Evolutionary conservation across 2,888 invertebrate species (phyloP).

Genomic region (Endotricha flammealis): DNA sequence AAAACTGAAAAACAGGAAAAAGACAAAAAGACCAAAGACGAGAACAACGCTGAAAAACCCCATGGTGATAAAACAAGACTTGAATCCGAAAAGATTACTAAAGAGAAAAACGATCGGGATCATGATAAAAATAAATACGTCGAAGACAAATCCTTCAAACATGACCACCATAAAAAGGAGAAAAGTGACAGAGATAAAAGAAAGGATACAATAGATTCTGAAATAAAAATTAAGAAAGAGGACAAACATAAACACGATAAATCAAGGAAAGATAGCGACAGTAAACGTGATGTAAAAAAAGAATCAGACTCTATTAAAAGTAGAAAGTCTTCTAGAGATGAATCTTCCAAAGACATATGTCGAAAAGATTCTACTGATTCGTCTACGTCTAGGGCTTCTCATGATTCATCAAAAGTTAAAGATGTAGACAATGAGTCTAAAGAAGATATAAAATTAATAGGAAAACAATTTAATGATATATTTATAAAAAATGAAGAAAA

Average conservation of each 20-base stretch:
- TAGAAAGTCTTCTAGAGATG: slow-evolving; percentile 66
- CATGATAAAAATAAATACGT: slow-evolving; percentile 44
- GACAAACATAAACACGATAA: slow-evolving; percentile 72
- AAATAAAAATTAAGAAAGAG: slow-evolving; percentile 55
- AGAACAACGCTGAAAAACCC: slow-evolving; percentile 33
- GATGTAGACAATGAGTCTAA: slow-evolving; percentile 57
- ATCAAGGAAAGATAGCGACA: slow-evolving; percentile 52
- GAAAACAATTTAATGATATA: slow-evolving; percentile 62
- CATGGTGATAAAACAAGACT: slow-evolving; percentile 35
- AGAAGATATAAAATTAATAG: slow-evolving; percentile 53
- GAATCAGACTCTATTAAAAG: slow-evolving; percentile 52
- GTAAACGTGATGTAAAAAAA: slow-evolving; percentile 65
- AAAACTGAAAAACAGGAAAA: slow-evolving; percentile 47
- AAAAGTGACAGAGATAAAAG: slow-evolving; percentile 58
- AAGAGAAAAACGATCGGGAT: slow-evolving; percentile 46
- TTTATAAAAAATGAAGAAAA: slow-evolving; percentile 74
- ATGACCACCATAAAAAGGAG: slow-evolving; percentile 72
- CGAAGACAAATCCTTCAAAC: slow-evolving; percentile 60
- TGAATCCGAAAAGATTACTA: slow-evolving; percentile 20
- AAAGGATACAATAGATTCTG: slow-evolving; percentile 47
- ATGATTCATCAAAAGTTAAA: slow-evolving; percentile 61
- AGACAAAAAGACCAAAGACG: slow-evolving; percentile 45
- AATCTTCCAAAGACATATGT: slow-evolving; percentile 55
- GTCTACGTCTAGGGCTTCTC: slow-evolving; percentile 62
- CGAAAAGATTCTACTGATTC: slow-evolving; percentile 75